A percentile compares a stretch with the other conserved stretches of the same genome.
Evolutionary conservation across 2,113 vertebrate genomes (phyloP).

Genomic region (Scomber colias): DNA sequence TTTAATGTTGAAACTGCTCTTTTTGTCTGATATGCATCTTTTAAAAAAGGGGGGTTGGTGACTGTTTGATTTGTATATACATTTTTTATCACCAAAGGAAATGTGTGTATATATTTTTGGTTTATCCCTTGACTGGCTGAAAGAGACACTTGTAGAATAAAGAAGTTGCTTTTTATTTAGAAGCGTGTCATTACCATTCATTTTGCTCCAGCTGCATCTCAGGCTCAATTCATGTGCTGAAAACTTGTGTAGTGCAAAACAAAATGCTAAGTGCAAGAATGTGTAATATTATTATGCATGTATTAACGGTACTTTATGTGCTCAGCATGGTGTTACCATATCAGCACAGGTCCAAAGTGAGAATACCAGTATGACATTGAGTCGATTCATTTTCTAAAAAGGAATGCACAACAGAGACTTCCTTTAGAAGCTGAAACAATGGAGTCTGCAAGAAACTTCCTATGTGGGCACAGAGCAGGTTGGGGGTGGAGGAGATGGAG

Average conservation of each 20-base stretch:
- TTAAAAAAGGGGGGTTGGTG: not conserved
- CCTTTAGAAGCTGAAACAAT: slow-evolving; percentile 74
- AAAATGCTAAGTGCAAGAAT: not conserved
- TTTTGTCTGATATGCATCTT: slow-evolving; percentile 46
- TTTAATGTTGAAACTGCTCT: slow-evolving; percentile 28
- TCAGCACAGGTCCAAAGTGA: not conserved
- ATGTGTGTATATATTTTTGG: slow-evolving; percentile 81
- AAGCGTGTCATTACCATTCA: slow-evolving; percentile 61
- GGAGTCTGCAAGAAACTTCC: slow-evolving; percentile 59
- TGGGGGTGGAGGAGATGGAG: not conserved
- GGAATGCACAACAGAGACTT: slow-evolving; percentile 53
- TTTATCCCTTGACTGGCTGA: slow-evolving; percentile 58
- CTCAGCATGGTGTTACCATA: not conserved
- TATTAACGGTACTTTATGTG: not conserved
- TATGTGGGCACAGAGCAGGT: slow-evolving; percentile 38
- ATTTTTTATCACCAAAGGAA: slow-evolving; percentile 54
- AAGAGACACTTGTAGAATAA: slow-evolving; percentile 79
- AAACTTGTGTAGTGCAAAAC: not conserved
- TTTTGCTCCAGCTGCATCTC: slow-evolving; percentile 26
- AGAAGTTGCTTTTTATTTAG: slow-evolving; percentile 78
- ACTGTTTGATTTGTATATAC: slow-evolving; percentile 54
- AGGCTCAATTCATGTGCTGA: not conserved
- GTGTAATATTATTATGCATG: not conserved
- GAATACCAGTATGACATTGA: slow-evolving; percentile 16
- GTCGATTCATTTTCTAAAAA: slow-evolving; percentile 45